Evolutionary conservation across 2,113 vertebrate species (phyloP), one percentile per base, ranked within the genome.

Genomic region (Ptychochromis oligacanthus): DNA sequence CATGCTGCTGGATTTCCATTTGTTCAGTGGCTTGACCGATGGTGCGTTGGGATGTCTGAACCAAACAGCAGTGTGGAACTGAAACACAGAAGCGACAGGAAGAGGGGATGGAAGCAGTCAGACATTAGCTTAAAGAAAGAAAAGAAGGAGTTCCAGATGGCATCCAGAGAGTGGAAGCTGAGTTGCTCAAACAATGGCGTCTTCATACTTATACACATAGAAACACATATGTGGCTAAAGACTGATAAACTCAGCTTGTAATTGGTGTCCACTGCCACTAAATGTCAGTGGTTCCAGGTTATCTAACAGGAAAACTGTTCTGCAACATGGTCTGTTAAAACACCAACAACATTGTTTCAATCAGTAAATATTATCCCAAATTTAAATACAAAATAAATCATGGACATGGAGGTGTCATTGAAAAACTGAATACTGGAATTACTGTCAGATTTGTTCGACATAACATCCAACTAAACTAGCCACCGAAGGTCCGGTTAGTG

Each of bases 1-100:
- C 85, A 76, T 84, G 93, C 91, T 90, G 90, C 76, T 77, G 79
- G 89, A 89, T 95, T 92, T 93, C 93, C 95, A 93, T 95, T 95
- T 95, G 93, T 94, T 95, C 85, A 12, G 60, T 62, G 79, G 85
- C 79, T 88, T 92, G 91, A 92, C 95, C 94, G 94, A 88, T 89
- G 91, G 79, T 81, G 93, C 62, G 34, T 88, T 82, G 64, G 79
- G 87, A 86, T 91, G 92, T 93, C 79, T 87, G 85, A 75, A 90
- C 64, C 88, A 77, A 83, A 84, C 52, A 13, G 64, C 20, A 17
- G 40, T 60, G 79, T 80, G 84, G 38, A 62, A 56, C 59, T 77
- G 82, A 62, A 87, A 84, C 72, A 78, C 62, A 20, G 75, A 24
- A 55, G 72, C 18, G 4, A 54, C 15, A 11, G 17, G 49, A 38